Percentiles rank a stretch among this genome's conserved stretches.
Conservation (phyloP, 1,140 invertebrate species). For the Bombus ignitus region DNA sequence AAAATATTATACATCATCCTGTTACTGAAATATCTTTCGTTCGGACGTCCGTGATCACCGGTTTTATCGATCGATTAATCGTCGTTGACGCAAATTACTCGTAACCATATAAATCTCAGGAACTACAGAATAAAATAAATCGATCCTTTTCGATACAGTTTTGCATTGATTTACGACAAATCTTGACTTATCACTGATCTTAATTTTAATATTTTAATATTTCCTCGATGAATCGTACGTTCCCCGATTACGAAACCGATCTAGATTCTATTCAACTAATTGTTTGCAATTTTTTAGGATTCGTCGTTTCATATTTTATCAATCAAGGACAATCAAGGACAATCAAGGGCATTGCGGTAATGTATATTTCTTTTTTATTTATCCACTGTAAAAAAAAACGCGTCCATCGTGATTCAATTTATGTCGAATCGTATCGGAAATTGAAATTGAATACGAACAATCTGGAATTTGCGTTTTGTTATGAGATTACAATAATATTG, state of each 20-base stretch:
- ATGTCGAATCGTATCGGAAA: background rate
- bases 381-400: too few relatives aligned
- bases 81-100: constrained; percentile 6
- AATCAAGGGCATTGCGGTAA: background rate
- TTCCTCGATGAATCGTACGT: background rate
- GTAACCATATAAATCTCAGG: constrained; percentile 29
- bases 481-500: background rate
- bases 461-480: background rate
- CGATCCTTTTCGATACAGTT: background rate
- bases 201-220: too few relatives aligned
- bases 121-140: constrained; percentile 28
- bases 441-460: background rate
- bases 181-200: background rate
- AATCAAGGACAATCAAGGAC: background rate
- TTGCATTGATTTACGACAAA: constrained; percentile 3
- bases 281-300: background rate
- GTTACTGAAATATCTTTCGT: constrained; percentile 5
- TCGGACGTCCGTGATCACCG: background rate
- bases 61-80: constrained; percentile 4
- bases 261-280: background rate
- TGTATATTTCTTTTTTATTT: background rate
- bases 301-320: background rate
- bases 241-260: background rate
- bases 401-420: background rate
- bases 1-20: constrained; percentile 7